Conservation (phyloP, 1,140 invertebrate species). For the Drosophila obscura region DNA sequence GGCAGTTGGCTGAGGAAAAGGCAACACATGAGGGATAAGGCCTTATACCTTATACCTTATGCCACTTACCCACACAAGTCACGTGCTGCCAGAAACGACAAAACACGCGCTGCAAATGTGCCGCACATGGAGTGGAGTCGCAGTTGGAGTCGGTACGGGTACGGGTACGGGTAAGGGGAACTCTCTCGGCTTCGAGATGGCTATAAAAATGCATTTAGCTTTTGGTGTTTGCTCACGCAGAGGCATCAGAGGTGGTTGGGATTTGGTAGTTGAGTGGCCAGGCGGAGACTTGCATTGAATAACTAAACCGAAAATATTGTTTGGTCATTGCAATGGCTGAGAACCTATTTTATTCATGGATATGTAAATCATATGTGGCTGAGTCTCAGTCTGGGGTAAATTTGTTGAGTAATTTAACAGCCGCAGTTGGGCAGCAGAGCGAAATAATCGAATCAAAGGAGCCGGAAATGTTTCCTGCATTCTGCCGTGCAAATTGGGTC, state of each 20-base stretch:
- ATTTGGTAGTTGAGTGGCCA: too few species aligned
- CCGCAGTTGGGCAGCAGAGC: too few species aligned
- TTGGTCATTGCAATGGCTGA: background rate
- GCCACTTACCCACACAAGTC: slow-evolving; percentile 62
- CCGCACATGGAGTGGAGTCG: slow-evolving; percentile 32
- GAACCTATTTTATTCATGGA: slow-evolving; percentile 10
- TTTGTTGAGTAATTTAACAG: slow-evolving; percentile 15
- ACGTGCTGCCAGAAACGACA: slow-evolving; percentile 69
- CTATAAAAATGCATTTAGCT: slow-evolving; percentile 51
- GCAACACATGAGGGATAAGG: slow-evolving; percentile 1
- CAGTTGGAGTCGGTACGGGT: background rate
- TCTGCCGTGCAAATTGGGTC: slow-evolving; percentile 9
- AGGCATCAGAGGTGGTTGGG: background rate
- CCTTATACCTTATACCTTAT: background rate
- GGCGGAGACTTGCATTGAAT: slow-evolving; percentile 15
- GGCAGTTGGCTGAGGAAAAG: background rate
- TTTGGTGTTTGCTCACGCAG: slow-evolving; percentile 5
- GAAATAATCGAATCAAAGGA: too few species aligned
- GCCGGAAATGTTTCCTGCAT: background rate
- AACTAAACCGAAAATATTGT: slow-evolving; percentile 24
- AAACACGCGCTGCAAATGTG: slow-evolving; percentile 66
- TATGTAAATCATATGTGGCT: slow-evolving; percentile 23
- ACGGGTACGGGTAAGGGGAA: too few species aligned
- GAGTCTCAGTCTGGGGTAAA: background rate
- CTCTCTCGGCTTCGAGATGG: slow-evolving; percentile 9